Evolutionary conservation across 2,797 vertebrate species (phyloP).

Genomic region (Nasua narica): DNA sequence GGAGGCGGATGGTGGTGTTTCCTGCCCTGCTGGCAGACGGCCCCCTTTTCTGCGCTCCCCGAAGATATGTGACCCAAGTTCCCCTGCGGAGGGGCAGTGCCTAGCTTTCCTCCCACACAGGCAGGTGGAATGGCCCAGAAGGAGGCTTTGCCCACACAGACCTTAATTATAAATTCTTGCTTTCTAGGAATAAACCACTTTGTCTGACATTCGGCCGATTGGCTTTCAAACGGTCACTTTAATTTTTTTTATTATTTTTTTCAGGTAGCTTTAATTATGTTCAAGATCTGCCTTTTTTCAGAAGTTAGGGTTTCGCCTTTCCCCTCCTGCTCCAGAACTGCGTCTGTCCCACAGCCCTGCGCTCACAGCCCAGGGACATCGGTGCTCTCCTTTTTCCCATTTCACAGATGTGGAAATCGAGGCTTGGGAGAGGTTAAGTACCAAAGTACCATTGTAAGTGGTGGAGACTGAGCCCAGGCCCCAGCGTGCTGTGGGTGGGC

Average conservation of each 20-base stretch:
- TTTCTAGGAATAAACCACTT: background rate
- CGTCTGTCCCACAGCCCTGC: background rate
- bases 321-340: background rate
- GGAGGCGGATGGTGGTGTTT: background rate
- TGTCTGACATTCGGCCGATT: background rate
- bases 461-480: background rate
- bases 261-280: background rate
- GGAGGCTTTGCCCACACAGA: background rate
- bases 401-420: background rate
- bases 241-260: background rate
- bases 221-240: background rate
- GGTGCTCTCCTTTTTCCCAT: background rate
- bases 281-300: background rate
- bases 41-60: background rate
- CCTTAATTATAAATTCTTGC: background rate
- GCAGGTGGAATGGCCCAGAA: background rate
- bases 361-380: background rate
- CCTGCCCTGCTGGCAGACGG: background rate
- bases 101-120: background rate
- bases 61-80: background rate
- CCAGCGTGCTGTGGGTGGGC: fast-evolving
- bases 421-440: background rate
- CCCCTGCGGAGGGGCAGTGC: background rate
- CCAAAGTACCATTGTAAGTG: background rate
- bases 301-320: background rate